Base-by-base conservation (phyloP, 1,140 invertebrate genomes). In the Globodera rostochiensis region DNA sequence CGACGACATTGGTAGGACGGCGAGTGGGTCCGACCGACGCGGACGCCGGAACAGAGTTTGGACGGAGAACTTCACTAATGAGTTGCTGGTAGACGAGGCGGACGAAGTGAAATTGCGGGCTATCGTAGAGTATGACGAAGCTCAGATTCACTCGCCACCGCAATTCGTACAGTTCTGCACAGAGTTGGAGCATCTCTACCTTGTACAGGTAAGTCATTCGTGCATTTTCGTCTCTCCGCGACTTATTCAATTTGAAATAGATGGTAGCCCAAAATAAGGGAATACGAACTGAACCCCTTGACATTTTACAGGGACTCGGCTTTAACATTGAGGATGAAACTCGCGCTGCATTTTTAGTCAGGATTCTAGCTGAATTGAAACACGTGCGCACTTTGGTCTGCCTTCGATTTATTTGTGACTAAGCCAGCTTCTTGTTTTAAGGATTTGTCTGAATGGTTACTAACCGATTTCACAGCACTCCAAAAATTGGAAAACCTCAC, bases 321-420 rank as follows among this genome's bases (percentile, higher is more conserved):
- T 83, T 80, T 21, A 84, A 74, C 74, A 84, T 83, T 50, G 83
- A 84, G 49, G 82, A 83, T 21, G 82, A 83, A 70, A 70, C 64
- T 5, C n/a, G 50, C 9, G 19, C 64, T 19, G 70, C 66, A 49
- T 83, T 83, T 73, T 60, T 83, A 15, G 57, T 19, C 25, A 71
- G 82, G 15, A 69, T 83, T n/a, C 66, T 83, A 21, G n/a, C 57
- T 4, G 57, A 64, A 50, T n/a, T 84, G 7, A 21, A 50, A 13
- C 57, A 74, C 50, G 70, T 83, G 36, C 69, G 53, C 19, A 84
- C 83, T 53, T 45, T 83, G 66, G 81, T 84, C 19, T 64, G n/a
- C 77, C 8, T 84, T 82, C 50, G 81, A 71, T 15, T 71, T 47
- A 36, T 71, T 21, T 71, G 13, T 66, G 60, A 15, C 60, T 15